Conservation (phyloP, 2,797 vertebrate species). For the Leptatherina wallacei region DNA sequence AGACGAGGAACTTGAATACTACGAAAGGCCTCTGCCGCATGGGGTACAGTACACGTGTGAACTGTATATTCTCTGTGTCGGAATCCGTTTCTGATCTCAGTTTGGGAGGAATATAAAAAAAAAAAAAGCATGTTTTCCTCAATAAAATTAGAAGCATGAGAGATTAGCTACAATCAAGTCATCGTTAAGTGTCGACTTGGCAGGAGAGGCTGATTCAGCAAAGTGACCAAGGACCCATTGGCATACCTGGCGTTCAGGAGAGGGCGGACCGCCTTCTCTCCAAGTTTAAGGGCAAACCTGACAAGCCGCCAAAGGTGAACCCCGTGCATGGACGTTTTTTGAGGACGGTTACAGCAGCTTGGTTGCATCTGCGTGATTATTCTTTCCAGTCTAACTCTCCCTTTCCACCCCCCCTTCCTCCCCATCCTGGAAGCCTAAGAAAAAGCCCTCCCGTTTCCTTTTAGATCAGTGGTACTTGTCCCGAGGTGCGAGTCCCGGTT, state of each 20-base stretch:
- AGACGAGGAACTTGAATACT: constrained; percentile 70
- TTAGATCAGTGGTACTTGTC: constrained; percentile 93
- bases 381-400: constrained; percentile 20
- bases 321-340: constrained; percentile 60
- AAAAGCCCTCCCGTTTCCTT: constrained; percentile 90
- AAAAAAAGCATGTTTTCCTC: constrained; percentile 2
- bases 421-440: constrained; percentile 86
- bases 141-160: background rate
- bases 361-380: background rate
- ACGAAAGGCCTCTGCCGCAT: constrained; percentile 52
- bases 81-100: background rate
- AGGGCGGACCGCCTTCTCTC: constrained; percentile 77
- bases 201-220: constrained; percentile 68
- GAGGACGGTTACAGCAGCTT: background rate
- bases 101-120: background rate
- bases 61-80: constrained; percentile 30
- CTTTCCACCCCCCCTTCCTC: constrained; percentile 16
- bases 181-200: constrained; percentile 39
- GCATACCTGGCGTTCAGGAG: constrained; percentile 79
- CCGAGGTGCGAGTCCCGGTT: constrained; percentile 77
- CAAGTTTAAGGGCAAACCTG: constrained; percentile 75
- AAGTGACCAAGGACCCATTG: constrained; percentile 64
- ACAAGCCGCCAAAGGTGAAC: constrained; percentile 82
- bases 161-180: background rate
- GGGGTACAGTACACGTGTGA: constrained; percentile 69